Evolutionary conservation across 2,797 vertebrate species (phyloP).

Genomic region (Lophotriccus pileatus): DNA sequence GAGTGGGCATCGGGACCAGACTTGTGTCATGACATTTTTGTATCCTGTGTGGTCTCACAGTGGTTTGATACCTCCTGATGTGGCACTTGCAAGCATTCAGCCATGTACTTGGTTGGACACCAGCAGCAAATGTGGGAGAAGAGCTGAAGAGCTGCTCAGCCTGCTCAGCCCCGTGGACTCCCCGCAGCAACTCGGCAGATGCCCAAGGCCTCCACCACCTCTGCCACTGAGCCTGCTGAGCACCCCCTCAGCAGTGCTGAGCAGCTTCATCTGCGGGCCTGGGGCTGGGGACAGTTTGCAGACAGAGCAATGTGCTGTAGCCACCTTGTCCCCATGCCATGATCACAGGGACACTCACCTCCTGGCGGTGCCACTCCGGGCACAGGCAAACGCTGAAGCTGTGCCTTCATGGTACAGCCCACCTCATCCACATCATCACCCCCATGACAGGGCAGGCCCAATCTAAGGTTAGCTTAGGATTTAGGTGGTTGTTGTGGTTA

Average conservation of each 20-base stretch:
- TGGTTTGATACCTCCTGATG: accelerated
- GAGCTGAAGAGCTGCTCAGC: background rate
- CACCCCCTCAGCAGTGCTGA: background rate
- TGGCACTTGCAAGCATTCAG: background rate
- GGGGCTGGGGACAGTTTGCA: background rate
- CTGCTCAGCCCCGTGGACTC: background rate
- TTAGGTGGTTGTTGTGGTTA: background rate
- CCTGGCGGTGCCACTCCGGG: accelerated
- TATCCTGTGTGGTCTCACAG: background rate
- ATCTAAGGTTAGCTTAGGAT: background rate
- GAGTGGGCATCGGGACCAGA: background rate
- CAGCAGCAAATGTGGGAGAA: background rate
- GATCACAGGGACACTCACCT: background rate
- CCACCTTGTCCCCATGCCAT: background rate
- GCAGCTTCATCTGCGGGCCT: accelerated
- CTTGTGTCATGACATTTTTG: accelerated
- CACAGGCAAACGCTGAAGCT: background rate
- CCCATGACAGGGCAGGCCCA: too few relatives aligned
- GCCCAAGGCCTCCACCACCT: background rate
- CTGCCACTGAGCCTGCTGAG: background rate
- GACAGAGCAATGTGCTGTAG: background rate
- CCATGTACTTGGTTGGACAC: background rate
- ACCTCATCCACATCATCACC: background rate
- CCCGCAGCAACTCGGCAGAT: background rate
- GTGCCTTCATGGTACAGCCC: background rate